Evolutionary conservation across 1,140 invertebrate genomes (phyloP).

Genomic region (Lordiphosa clarofinis): DNA sequence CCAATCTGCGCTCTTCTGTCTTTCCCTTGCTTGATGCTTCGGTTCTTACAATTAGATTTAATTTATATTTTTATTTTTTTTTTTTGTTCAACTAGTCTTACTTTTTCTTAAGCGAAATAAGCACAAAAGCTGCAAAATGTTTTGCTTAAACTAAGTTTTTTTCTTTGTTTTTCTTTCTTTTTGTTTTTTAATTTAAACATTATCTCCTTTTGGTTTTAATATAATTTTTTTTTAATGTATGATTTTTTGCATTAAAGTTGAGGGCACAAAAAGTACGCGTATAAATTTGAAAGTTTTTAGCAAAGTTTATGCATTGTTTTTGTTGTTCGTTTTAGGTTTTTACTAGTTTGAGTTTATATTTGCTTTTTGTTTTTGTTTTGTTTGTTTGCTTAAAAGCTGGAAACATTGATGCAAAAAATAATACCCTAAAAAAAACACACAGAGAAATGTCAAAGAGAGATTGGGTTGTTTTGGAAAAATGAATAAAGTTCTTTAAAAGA

Average conservation of each 20-base stretch:
- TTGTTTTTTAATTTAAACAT: slow-evolving; percentile 22
- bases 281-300: slow-evolving; percentile 68
- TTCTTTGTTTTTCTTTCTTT: slow-evolving; percentile 19
- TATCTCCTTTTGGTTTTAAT: slow-evolving; percentile 29
- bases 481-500: slow-evolving; percentile 77
- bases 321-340: slow-evolving; percentile 46
- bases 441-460: slow-evolving; percentile 62
- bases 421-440: slow-evolving; percentile 70
- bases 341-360: slow-evolving; percentile 28
- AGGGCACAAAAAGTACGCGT: slow-evolving; percentile 66
- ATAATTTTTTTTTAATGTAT: slow-evolving; percentile 54
- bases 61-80: slow-evolving; percentile 37
- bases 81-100: slow-evolving; percentile 73
- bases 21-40: slow-evolving; percentile 17
- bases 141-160: slow-evolving; percentile 70
- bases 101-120: slow-evolving; percentile 74
- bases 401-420: slow-evolving; percentile 70
- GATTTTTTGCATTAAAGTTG: slow-evolving; percentile 66
- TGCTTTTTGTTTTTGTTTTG: slow-evolving; percentile 17
- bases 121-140: slow-evolving; percentile 78
- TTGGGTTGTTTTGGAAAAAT: slow-evolving; percentile 49
- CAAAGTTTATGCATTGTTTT: slow-evolving; percentile 50
- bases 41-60: slow-evolving; percentile 61
- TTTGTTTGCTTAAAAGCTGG: slow-evolving; percentile 66
- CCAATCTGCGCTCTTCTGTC: slow-evolving; percentile 10